Conservation (phyloP, 2,888 invertebrate species). For the Agrypnus murinus region DNA sequence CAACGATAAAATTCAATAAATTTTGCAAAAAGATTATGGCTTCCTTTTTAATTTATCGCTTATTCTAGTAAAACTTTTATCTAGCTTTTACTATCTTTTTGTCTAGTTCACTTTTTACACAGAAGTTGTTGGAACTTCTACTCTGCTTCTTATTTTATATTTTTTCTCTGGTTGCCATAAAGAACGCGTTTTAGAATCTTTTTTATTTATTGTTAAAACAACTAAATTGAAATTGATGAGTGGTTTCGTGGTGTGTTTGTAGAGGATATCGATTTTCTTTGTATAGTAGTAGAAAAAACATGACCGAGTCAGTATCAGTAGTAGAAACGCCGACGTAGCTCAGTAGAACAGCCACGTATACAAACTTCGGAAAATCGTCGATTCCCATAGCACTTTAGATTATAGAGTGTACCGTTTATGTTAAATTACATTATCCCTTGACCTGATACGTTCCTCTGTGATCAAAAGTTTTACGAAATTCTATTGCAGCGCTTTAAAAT, state of each 20-base stretch:
- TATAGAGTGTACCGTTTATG: constrained; percentile 17
- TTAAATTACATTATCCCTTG: constrained; percentile 18
- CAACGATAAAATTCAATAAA: too few relatives aligned
- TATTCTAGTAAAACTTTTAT: too few relatives aligned
- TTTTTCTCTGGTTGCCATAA: too few relatives aligned
- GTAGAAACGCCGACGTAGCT: background rate
- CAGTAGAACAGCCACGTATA: background rate
- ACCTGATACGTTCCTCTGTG: constrained; percentile 3
- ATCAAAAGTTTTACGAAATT: constrained; percentile 7
- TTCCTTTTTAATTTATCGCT: too few relatives aligned
- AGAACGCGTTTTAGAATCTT: too few relatives aligned
- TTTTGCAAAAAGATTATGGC: too few relatives aligned
- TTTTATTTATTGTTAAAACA: too few relatives aligned
- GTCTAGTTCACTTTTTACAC: too few relatives aligned
- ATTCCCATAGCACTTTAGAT: constrained; percentile 17
- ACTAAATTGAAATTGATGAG: too few relatives aligned
- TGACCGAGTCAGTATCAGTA: background rate
- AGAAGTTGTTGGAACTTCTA: too few relatives aligned
- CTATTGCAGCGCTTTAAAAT: background rate
- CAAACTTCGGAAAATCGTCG: constrained; percentile 12
- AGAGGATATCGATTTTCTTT: background rate
- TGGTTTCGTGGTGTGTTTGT: constrained; percentile 10
- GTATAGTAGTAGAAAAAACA: background rate
- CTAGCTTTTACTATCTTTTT: too few relatives aligned
- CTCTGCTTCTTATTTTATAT: too few relatives aligned